phyloP scores from a whole-genome alignment of 1,140 invertebrate genomes.

The Argopecten irradians region DNA sequence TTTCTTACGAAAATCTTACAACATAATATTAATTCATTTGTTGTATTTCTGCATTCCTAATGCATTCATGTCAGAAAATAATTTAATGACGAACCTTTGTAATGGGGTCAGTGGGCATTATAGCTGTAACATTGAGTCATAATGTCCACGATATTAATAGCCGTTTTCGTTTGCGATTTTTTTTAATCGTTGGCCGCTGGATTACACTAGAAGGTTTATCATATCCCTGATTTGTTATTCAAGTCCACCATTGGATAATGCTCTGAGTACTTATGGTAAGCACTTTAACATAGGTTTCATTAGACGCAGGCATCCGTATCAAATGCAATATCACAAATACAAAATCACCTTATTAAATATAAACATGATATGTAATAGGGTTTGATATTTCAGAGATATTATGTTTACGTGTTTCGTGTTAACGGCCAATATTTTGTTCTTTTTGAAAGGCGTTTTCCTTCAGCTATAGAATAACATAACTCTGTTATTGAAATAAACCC shows the following conservation, averaged over 20 bases:
- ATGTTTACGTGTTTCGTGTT: neutral
- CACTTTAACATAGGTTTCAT: neutral
- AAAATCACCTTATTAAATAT: conserved; percentile 4
- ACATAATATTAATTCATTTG: too few relatives aligned
- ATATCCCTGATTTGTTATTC: neutral
- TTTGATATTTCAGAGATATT: neutral
- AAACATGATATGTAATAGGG: neutral
- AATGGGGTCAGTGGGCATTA: too few relatives aligned
- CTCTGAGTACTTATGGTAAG: neutral
- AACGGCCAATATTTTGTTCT: neutral
- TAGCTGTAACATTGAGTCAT: neutral
- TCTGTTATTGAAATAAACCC: neutral
- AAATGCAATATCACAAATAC: neutral
- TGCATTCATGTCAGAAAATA: too few relatives aligned
- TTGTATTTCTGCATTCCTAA: too few relatives aligned
- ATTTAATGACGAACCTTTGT: too few relatives aligned
- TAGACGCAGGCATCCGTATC: neutral
- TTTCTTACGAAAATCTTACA: too few relatives aligned
- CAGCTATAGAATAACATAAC: neutral
- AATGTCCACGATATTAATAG: neutral
- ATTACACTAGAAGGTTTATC: neutral
- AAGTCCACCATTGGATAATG: neutral
- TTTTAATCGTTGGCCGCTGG: neutral
- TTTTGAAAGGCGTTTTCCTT: neutral
- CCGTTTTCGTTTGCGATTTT: neutral